A percentile compares a stretch with the other conserved stretches of the same genome.
These are phyloP conservation scores for Cotesia congregata DNA, from an alignment of 2,888 invertebrate species.

Conservation along the genomic window DNA sequence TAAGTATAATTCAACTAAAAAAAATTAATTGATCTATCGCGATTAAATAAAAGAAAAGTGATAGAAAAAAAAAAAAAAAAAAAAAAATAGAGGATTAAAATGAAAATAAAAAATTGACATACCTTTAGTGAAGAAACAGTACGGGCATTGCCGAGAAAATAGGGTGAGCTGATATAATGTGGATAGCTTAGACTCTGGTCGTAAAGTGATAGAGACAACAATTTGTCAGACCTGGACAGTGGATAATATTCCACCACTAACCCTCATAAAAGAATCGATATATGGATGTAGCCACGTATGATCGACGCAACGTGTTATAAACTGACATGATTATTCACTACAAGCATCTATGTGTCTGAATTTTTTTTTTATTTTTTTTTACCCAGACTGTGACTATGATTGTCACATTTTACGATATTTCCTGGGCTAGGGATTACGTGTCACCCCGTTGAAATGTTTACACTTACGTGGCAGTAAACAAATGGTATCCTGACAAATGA, in stretches of 20 bases:
- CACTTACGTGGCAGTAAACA: background rate
- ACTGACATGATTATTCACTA: conserved; percentile 21
- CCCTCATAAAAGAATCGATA: conserved; percentile 65
- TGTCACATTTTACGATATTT: conserved; percentile 32
- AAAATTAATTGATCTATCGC: background rate
- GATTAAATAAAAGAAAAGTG: background rate
- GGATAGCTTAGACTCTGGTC: conserved; percentile 44
- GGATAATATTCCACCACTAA: conserved; percentile 62
- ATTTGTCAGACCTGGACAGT: conserved; percentile 54
- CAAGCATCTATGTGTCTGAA: background rate
- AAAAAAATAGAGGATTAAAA: background rate
- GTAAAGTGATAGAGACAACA: conserved; percentile 54
- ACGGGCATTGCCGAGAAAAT: background rate
- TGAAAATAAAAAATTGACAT: background rate
- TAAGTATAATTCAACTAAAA: background rate
- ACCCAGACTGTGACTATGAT: conserved; percentile 39
- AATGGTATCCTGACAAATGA: background rate
- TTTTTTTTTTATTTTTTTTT: background rate
- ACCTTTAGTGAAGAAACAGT: background rate
- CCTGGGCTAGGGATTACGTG: background rate
- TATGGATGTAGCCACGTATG: conserved; percentile 64
- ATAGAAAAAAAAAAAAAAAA: background rate
- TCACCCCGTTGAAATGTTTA: background rate
- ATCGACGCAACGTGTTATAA: conserved; percentile 50
- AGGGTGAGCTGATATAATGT: conserved; percentile 15